Base-by-base conservation (phyloP, 35 echinoderm and acorn worm species). In the Apostichopus parvimensis region DNA sequence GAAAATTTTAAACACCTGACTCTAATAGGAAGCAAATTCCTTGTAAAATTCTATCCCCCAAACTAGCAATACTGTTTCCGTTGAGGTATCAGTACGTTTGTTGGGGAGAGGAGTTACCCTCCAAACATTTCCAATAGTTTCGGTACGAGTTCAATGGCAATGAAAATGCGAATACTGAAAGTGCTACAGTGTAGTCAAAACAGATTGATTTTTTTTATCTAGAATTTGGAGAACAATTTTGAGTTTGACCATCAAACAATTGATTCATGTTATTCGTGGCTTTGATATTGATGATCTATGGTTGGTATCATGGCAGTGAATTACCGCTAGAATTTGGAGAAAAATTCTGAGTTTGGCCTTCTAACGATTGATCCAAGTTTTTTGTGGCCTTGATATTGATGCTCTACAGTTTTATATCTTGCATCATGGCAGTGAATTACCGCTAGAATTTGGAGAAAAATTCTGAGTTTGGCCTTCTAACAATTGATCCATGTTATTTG, bases 271-370 rank as follows among this genome's bases (percentile, higher is more conserved):
- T 61, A 61, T 61, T 61, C 1, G 58, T 61, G 58, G 34, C 34
- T 45, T 45, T 45, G 34, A 4, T 45, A 45, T 45, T 45, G 2
- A 45, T 45, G 2, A 45, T 45, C 34, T 45, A 45, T 45, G 2
- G 3, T 0, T 45, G 34, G 34, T 45, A 45, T 45, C 34, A 45
- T 45, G 96, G 96, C 15, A 98, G 87, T 52, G 96, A 98, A 80
- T 95, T 98, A 54, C 96, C 96, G 86, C 96, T 98, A 0, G 96
- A 98, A 87, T 95, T 98, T 20, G 96, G 94, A 11, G 96, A 98
- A 80, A 98, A 98, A 11, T 25, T 86, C 22, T 90, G 57, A 0
- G 77, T 95, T 87, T 98, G 96, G 6, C 96, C 96, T 79, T 98
- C 97, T 28, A 96, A 84, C 8, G 96, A 60, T 78, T 99, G 93